Base-by-base conservation (phyloP, 2,888 invertebrate genomes). In the Blomia tropicalis region DNA sequence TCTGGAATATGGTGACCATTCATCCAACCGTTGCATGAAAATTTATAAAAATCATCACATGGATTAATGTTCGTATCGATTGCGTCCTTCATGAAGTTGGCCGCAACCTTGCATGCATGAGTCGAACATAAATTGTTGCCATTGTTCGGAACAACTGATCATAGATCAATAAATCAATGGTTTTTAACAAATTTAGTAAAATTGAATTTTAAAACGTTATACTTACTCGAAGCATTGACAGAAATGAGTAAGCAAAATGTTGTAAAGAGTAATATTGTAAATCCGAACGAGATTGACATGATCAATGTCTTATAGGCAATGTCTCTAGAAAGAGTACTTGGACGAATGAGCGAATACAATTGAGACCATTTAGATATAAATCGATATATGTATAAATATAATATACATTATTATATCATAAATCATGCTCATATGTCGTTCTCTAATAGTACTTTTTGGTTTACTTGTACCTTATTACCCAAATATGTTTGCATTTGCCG, bases 1-100 rank as follows among this genome's bases (percentile, higher is more conserved):
- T 43, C 44, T 11, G 63, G 63, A n/a, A 63, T 63, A 17, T 29
- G 30, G 44, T 62, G 62, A 23, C 36, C 25, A 17, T 31, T 36
- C 31, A n/a, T 27, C 58, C 59, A 63, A 31, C 63, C 63, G 23
- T 59, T 59, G 25, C 63, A 63, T 11, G 59, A 29, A 19, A 47
- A 63, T 29, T 44, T 43, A 51, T 63, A 58, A 29, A 63, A 59
- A 43, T 63, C 59, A 30, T 59, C 59, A 36, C 63, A 63, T 7
- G 63, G 63, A 19, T 63, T 31, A 2, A 47, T 27, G 1, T 41
- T 43, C 3, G 1, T 17, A 36, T 63, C 44, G 2, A 63, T 1
- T 25, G 58, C n/a, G 11, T 23, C 32, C 29, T 19, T 27, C 17
- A 63, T 44, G 7, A 43, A 14, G 23, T 58, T 23, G 4, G 59